Evolutionary conservation across 2,797 vertebrate species (phyloP).

Genomic region (Girardinus metallicus): DNA sequence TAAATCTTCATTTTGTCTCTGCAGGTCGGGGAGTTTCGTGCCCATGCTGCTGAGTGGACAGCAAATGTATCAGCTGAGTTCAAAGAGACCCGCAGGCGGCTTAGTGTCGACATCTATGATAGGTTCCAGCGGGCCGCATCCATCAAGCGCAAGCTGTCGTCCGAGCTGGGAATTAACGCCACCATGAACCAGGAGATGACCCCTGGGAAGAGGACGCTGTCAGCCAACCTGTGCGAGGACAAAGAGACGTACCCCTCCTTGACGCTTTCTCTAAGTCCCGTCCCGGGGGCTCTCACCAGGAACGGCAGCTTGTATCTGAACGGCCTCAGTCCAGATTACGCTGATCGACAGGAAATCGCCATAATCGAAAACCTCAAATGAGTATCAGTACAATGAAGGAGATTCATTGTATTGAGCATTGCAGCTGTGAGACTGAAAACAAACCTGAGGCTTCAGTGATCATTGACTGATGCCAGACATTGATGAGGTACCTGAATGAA

Average conservation of each 20-base stretch:
- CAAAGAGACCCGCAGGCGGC: constrained; percentile 93
- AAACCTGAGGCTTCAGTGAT: constrained; percentile 24
- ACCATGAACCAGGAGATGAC: constrained; percentile 87
- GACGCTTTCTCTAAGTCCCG: constrained; percentile 78
- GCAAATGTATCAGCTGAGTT: constrained; percentile 98
- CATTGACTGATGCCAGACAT: constrained; percentile 18
- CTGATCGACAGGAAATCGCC: constrained; percentile 86
- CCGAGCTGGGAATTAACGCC: constrained; percentile 88
- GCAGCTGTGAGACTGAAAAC: constrained; percentile 10
- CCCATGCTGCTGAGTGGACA: constrained; percentile 97
- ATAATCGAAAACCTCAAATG: constrained; percentile 92
- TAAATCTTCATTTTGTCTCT: constrained; percentile 16
- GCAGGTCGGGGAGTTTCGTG: constrained; percentile 96
- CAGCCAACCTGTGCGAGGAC: constrained; percentile 90
- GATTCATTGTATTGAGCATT: constrained; percentile 1
- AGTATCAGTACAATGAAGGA: constrained; percentile 29
- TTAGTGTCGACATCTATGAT: constrained; percentile 98
- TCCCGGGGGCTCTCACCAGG: constrained; percentile 78
- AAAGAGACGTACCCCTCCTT: constrained; percentile 85
- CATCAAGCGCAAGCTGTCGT: constrained; percentile 95
- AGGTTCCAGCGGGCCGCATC: constrained; percentile 96
- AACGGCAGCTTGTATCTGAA: constrained; percentile 96
- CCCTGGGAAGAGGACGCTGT: constrained; percentile 92
- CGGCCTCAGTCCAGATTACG: constrained; percentile 93
- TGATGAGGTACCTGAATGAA: constrained; percentile 15